Percentiles rank a stretch among this genome's conserved stretches.
These are phyloP conservation scores for Leptestheria dahalacensis DNA, from an alignment of 1,140 invertebrate genomes.

Conservation along the genomic window DNA sequence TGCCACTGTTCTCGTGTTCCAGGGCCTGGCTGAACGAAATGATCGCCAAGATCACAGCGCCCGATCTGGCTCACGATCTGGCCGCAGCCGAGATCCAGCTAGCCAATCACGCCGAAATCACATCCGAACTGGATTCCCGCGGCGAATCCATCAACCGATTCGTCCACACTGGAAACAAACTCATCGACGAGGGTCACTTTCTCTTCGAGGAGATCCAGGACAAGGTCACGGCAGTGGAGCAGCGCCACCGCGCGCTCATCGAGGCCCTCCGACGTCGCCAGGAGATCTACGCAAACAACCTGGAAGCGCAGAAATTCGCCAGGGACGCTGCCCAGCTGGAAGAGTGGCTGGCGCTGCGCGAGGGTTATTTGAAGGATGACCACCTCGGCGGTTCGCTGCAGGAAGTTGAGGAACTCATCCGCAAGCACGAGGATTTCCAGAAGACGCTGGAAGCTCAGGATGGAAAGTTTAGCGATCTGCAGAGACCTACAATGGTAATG, in stretches of 20 bases:
- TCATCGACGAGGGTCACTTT: constrained; percentile 66
- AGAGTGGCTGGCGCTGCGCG: constrained; percentile 43
- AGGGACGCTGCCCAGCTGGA: constrained; percentile 15
- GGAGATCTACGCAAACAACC: constrained; percentile 66
- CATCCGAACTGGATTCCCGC: constrained; percentile 73
- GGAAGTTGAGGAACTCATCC: constrained; percentile 76
- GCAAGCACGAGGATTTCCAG: constrained; percentile 75
- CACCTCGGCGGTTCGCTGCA: constrained; percentile 70
- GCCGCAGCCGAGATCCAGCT: constrained; percentile 65
- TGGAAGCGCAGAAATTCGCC: constrained; percentile 55
- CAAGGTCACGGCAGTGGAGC: constrained; percentile 55
- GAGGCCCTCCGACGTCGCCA: constrained; percentile 58
- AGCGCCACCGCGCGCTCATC: constrained; percentile 36
- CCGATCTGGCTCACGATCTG: constrained; percentile 69
- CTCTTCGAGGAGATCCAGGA: constrained; percentile 76
- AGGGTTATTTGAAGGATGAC: constrained; percentile 54
- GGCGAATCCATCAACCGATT: constrained; percentile 68
- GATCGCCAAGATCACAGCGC: constrained; percentile 76
- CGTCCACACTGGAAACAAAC: constrained; percentile 45
- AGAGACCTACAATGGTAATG: constrained; percentile 62
- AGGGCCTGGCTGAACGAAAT: constrained; percentile 87
- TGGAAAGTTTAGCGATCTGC: constrained; percentile 71
- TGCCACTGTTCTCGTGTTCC: constrained; percentile 13
- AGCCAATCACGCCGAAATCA: constrained; percentile 65
- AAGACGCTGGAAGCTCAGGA: constrained; percentile 80